Conservation (phyloP, 2,888 invertebrate species). For the Meta bourneti region DNA sequence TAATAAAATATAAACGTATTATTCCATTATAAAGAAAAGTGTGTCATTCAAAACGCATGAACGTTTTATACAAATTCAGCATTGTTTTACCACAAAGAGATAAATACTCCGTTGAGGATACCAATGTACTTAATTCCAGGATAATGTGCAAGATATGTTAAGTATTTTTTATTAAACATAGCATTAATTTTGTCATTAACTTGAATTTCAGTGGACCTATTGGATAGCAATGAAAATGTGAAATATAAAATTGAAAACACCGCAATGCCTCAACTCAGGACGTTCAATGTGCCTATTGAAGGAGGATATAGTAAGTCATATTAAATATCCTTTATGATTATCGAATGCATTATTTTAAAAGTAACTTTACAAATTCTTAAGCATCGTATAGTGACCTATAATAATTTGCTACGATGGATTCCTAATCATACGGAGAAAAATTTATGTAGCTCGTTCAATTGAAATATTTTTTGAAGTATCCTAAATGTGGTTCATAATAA, state of each 20-base stretch:
- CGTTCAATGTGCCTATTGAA: constrained; percentile 93
- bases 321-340: neutral
- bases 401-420: neutral
- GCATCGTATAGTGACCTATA: neutral
- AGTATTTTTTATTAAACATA: too few relatives aligned
- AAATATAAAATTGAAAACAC: constrained; percentile 86
- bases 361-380: neutral
- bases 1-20: too few relatives aligned
- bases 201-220: constrained; percentile 67
- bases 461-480: too few relatives aligned
- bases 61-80: too few relatives aligned
- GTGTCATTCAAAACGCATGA: too few relatives aligned
- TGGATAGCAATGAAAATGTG: constrained; percentile 91
- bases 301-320: constrained; percentile 86
- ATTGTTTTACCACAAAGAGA: too few relatives aligned
- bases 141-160: neutral
- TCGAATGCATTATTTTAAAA: neutral
- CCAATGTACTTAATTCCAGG: neutral
- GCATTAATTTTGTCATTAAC: neutral
- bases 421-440: too few relatives aligned
- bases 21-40: too few relatives aligned
- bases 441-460: too few relatives aligned
- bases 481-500: too few relatives aligned
- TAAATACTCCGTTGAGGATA: neutral
- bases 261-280: constrained; percentile 92